These are phyloP conservation scores for Eclectus roratus DNA, from an alignment of 2,113 vertebrate species.

Conservation along the genomic window DNA sequence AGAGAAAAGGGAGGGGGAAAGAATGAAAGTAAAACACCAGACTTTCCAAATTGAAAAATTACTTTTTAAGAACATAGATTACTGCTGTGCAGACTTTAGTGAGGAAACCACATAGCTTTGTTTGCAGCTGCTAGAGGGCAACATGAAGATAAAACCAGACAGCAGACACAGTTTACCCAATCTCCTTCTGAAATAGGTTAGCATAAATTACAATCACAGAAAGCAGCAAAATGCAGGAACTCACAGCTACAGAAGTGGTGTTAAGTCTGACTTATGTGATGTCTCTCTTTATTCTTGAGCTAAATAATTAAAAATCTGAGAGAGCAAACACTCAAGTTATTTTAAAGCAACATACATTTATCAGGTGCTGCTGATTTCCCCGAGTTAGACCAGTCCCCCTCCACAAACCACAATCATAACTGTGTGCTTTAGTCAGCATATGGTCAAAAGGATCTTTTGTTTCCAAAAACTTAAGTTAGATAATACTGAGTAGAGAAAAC, in stretches of 20 bases:
- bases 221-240: neutral
- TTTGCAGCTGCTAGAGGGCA: neutral
- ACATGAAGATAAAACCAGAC: neutral
- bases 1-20: conserved; percentile 24
- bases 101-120: neutral
- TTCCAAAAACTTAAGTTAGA: neutral
- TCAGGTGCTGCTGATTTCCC: neutral
- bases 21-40: conserved; percentile 54
- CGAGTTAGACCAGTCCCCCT: neutral
- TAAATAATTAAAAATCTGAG: neutral
- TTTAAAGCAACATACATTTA: neutral
- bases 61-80: neutral
- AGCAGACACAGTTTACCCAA: neutral
- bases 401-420: neutral
- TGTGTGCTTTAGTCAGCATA: neutral
- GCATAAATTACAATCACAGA: neutral
- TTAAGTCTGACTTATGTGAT: neutral
- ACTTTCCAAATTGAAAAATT: conserved; percentile 22
- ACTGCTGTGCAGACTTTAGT: neutral
- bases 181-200: neutral
- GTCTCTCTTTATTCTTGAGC: neutral
- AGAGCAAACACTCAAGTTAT: conserved; percentile 3
- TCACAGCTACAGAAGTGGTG: neutral
- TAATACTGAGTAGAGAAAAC: neutral
- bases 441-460: neutral